Evolutionary conservation across 2,888 invertebrate species (phyloP), one percentile per base, ranked within the genome.

Genomic region (Troides oblongomaculatus): DNA sequence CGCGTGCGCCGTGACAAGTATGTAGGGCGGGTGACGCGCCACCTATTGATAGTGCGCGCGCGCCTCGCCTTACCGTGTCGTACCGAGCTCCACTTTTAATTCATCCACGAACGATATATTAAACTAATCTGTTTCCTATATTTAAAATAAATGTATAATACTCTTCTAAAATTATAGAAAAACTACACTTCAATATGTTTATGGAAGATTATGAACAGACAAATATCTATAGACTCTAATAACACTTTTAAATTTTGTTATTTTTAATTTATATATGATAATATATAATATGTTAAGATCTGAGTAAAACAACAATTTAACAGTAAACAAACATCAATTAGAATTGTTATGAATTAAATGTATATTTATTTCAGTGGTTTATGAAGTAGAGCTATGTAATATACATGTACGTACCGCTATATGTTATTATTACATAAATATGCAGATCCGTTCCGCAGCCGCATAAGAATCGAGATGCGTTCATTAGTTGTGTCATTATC

Each of bases 1-100:
- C 75, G 81, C 76, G 77, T 77, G 78, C 82, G 82, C 76, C 79
- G 82, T 81, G 80, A 80, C 83, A 80, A 81, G 79, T 85, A 89
- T 87, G 85, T 88, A 84, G 89, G 87, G 80, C 88, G 84, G 81
- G 79, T 84, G 86, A 84, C 87, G 84, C 81, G 83, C 74, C 79
- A 83, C 80, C 88, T 89, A 88, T 88, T 85, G 88, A 89, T 87
- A 88, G 87, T 87, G 83, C 76, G 74, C 72, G 57, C 57, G 57
- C 57, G 57, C n/a, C 57, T 14, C 2, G n/a, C 57, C 46, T 46
- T 46, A 46, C 46, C 46, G 14, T 18, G 17, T 50, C 14, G 1
- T 10, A 39, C 10, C 8, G 10, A 10, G 50, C 14, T 50, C 3
- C 17, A 50, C 14, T 50, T 50, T 50, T 14, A 50, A 50, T 14